phyloP scores from a whole-genome alignment of 2,113 vertebrate species.

The Ovis canadensis region DNA sequence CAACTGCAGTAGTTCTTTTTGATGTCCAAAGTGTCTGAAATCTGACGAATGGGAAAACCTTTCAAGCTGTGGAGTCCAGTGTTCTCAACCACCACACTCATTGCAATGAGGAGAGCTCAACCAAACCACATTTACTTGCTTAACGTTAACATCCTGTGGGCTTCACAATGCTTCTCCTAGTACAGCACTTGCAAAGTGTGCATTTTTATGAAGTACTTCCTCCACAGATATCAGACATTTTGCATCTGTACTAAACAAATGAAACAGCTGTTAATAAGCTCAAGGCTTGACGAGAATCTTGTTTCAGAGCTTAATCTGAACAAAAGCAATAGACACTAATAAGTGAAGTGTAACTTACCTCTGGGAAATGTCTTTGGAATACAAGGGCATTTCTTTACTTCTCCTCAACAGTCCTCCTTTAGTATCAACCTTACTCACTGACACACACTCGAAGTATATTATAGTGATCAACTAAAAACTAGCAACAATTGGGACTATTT shows the following conservation, averaged over 20 bases:
- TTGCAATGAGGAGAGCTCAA: neutral
- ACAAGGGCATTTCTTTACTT: constrained; percentile 1
- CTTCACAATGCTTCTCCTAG: neutral
- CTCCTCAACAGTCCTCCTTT: neutral
- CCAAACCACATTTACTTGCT: neutral
- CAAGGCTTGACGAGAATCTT: neutral
- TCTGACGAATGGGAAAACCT: neutral
- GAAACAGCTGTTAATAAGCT: neutral
- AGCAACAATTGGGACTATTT: neutral
- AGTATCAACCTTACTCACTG: neutral
- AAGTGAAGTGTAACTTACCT: constrained; percentile 1
- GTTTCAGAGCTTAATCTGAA: constrained; percentile 1
- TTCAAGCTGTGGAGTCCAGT: neutral
- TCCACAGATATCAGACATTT: constrained; percentile 41
- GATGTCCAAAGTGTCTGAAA: neutral
- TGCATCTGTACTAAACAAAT: neutral
- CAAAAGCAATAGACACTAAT: neutral
- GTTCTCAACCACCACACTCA: neutral
- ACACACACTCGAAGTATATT: neutral
- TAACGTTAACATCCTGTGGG: constrained; percentile 37
- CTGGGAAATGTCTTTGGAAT: constrained; percentile 29
- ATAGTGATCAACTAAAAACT: neutral
- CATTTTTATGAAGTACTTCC: neutral
- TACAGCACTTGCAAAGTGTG: neutral
- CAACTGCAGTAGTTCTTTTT: neutral